Percentiles rank a stretch among this genome's conserved stretches.
These are phyloP conservation scores for Orthonevra nobilis DNA, from an alignment of 2,888 invertebrate genomes.

Conservation along the genomic window DNA sequence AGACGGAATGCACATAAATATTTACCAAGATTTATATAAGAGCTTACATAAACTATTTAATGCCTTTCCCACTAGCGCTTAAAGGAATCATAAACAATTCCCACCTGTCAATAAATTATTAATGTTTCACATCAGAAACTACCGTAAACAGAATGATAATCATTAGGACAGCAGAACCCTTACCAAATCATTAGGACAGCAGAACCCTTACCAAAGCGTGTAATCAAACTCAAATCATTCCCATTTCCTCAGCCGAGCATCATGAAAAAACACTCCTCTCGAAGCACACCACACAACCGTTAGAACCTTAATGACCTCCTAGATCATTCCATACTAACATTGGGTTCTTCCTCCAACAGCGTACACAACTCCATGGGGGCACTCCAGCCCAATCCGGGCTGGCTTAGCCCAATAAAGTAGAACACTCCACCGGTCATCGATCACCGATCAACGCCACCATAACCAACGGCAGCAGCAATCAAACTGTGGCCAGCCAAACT, in stretches of 20 bases:
- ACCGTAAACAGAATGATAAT: neutral
- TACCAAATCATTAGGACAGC: neutral
- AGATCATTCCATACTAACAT: conserved; percentile 12
- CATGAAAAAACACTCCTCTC: conserved; percentile 31
- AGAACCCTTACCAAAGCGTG: neutral
- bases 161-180: neutral
- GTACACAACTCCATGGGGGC: neutral
- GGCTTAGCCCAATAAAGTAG: conserved; percentile 38
- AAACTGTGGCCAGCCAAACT: conserved; percentile 23
- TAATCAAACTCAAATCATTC: conserved; percentile 12
- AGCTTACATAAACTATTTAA: too few relatives aligned
- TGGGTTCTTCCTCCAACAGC: conserved; percentile 12
- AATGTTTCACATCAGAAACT: neutral
- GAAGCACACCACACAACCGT: too few relatives aligned
- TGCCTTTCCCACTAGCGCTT: too few relatives aligned
- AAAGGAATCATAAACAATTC: too few relatives aligned
- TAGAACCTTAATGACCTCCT: conserved; percentile 48
- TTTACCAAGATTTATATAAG: too few relatives aligned
- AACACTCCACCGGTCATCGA: too few relatives aligned
- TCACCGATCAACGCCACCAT: neutral
- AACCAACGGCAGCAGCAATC: neutral
- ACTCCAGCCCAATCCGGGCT: too few relatives aligned
- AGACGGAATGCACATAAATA: too few relatives aligned
- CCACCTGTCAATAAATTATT: neutral
- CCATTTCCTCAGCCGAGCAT: neutral